Evolutionary conservation across 2,797 vertebrate species (phyloP).

Genomic region (Micropoecilia bifurca): DNA sequence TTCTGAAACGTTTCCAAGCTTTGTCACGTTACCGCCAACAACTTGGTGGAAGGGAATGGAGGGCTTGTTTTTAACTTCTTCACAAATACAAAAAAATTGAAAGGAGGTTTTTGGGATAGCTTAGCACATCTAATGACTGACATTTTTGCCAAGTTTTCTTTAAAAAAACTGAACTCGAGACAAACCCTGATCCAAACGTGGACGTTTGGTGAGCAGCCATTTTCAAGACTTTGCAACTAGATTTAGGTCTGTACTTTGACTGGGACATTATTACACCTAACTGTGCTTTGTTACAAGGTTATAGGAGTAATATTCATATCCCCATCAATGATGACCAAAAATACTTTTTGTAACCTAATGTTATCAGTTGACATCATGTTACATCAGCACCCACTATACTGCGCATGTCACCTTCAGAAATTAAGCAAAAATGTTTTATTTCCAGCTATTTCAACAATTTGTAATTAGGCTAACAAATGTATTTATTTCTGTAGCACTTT

Average conservation of each 20-base stretch:
- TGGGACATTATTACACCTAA: not conserved
- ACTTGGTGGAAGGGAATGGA: not conserved
- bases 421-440: too few relatives aligned
- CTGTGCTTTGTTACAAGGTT: not conserved
- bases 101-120: not conserved
- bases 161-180: too few relatives aligned
- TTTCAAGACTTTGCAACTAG: not conserved
- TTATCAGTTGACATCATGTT: too few relatives aligned
- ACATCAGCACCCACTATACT: too few relatives aligned
- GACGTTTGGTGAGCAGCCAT: not conserved
- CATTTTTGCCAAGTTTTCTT: not conserved
- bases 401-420: too few relatives aligned
- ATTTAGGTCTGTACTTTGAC: not conserved
- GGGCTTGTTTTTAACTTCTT: not conserved
- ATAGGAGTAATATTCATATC: not conserved
- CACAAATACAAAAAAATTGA: not conserved
- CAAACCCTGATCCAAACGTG: not conserved
- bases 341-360: too few relatives aligned
- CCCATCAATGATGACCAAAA: not conserved
- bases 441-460: too few relatives aligned
- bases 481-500: too few relatives aligned
- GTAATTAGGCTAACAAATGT: too few relatives aligned
- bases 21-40: not conserved
- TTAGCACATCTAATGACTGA: not conserved
- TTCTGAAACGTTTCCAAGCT: not conserved